A percentile compares a stretch with the other conserved stretches of the same genome.
Conservation (phyloP, 2,888 invertebrate genomes). For the Diarsia brunnea region DNA sequence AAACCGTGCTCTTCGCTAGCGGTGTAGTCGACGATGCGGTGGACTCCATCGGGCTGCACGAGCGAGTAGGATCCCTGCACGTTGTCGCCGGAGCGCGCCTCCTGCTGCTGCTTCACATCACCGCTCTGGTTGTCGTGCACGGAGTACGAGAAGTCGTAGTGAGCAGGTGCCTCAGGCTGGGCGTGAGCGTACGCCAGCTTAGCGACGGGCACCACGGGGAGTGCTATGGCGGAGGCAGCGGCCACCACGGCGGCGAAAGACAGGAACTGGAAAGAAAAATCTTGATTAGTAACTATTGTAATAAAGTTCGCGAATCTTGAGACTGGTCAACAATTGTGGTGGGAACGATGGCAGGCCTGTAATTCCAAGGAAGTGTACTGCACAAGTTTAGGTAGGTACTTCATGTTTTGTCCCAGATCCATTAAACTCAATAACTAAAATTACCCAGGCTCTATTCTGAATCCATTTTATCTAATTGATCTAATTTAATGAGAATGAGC, state of each 20-base stretch:
- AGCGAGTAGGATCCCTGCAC: slow-evolving; percentile 88
- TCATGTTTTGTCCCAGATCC: neutral
- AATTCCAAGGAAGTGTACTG: neutral
- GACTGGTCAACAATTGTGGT: neutral
- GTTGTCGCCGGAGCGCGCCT: slow-evolving; percentile 83
- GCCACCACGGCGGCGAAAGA: slow-evolving; percentile 72
- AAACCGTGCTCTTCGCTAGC: slow-evolving; percentile 85
- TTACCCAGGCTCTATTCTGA: neutral
- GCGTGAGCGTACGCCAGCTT: slow-evolving; percentile 78
- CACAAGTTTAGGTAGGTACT: no score
- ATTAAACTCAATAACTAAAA: neutral
- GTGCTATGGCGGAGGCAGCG: slow-evolving; percentile 75
- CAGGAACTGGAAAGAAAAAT: slow-evolving; percentile 56
- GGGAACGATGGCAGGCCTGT: neutral
- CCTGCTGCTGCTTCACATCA: slow-evolving; percentile 87
- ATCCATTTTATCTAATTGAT: neutral
- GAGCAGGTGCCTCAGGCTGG: slow-evolving; percentile 81
- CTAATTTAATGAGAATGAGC: slow-evolving; percentile 1
- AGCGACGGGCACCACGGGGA: slow-evolving; percentile 73
- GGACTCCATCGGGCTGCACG: slow-evolving; percentile 87
- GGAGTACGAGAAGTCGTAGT: slow-evolving; percentile 86
- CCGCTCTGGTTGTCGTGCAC: slow-evolving; percentile 86
- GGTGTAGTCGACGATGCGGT: slow-evolving; percentile 87
- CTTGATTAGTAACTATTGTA: slow-evolving; percentile 2
- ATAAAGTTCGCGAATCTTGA: neutral